phyloP scores from a whole-genome alignment of 2,113 vertebrate species.

The Psilopogon haemacephalus region DNA sequence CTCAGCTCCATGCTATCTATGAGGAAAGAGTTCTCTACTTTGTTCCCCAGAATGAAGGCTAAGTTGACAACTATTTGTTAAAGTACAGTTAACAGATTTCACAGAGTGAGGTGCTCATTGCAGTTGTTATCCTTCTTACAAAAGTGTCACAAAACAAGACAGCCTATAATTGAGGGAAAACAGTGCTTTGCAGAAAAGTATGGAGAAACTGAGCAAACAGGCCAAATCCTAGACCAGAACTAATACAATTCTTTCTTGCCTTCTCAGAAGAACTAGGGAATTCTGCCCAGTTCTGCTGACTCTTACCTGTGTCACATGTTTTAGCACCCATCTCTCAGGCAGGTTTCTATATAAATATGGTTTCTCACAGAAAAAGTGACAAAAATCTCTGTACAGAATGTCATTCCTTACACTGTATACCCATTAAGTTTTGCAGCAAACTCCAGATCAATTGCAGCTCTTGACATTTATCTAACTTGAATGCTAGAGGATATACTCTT shows the following conservation, averaged over 20 bases:
- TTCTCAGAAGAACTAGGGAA: background rate
- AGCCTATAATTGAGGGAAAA: background rate
- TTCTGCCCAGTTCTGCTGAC: background rate
- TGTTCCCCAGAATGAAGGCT: background rate
- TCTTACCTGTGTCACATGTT: background rate
- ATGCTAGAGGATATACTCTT: background rate
- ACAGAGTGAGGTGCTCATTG: background rate
- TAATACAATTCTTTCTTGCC: background rate
- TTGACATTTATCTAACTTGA: conserved; percentile 44
- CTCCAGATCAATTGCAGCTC: conserved; percentile 34
- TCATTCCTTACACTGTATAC: background rate
- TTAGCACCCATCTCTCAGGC: background rate
- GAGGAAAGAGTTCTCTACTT: background rate
- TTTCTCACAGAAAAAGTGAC: background rate
- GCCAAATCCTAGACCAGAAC: background rate
- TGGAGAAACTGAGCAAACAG: background rate
- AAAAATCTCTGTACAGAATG: background rate
- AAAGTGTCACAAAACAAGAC: background rate
- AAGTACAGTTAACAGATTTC: background rate
- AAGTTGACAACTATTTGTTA: background rate
- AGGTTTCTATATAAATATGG: background rate
- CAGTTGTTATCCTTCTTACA: background rate
- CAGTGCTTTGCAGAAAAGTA: background rate
- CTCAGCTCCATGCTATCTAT: no score
- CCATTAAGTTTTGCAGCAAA: conserved; percentile 3